Evolutionary conservation across 2,888 invertebrate genomes (phyloP), one percentile per base, ranked within the genome.

Genomic region (Drosophila meridiana): DNA sequence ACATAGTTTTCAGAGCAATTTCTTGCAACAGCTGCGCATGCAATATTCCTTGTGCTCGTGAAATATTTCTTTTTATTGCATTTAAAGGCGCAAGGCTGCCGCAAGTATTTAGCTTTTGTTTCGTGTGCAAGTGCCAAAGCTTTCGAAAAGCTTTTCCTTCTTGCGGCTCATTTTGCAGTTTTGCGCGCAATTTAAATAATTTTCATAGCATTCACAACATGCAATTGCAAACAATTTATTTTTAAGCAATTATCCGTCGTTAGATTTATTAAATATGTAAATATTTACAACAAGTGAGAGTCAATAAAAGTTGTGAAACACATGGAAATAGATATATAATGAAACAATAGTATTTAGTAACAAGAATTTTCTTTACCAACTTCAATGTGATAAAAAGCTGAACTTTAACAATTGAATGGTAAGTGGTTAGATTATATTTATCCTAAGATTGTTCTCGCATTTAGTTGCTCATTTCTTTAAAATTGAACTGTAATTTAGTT

Each of bases 81-180:
- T 63, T 36, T 32, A 26, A 52, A 38, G 64, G 50, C 63, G 50
- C 57, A 70, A 76, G 69, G 83, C 83, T 80, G 55, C 38, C 40
- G 26, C 38, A 20, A 28, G 9, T n/a, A 20, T 28, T 61, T 57
- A 82, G 87, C 82, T 82, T 82, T 73, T n/a, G 48, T n/a, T 63
- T 50, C 32, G 8, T 42, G 14, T 71, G 73, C 64, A 55, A 42
- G 42, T 9, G 32, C 38, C 48, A 67, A 80, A 87, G 87, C 84
- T 86, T 45, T 30, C 1, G 20, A 9, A 65, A 72, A 82, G 83
- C 74, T 73, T 56, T 48, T 9, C 2, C 20, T 14, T 34, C 38
- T 34, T 2, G 20, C n/a, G 14, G 6, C 38, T 42, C 40, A 7
- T 43, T 28, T 40, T 76, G 80, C 80, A 73, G 55, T 67, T 68